Conservation (phyloP, 1,140 invertebrate species). For the Maconellicoccus hirsutus region DNA sequence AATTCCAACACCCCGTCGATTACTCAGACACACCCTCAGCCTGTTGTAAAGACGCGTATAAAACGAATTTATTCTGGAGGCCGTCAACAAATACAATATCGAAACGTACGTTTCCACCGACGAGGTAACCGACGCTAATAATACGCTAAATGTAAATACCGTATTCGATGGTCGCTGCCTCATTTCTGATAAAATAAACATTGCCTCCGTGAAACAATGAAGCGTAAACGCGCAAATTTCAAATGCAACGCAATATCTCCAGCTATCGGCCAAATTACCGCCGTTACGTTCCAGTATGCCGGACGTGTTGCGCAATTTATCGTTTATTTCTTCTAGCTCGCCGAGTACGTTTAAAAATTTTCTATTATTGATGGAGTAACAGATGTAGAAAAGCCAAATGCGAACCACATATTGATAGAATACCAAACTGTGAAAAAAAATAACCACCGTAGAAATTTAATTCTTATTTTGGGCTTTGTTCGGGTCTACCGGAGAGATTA, state of each 20-base stretch:
- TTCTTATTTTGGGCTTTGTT: too few relatives aligned
- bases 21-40: background rate
- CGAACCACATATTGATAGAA: background rate
- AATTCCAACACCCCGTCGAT: background rate
- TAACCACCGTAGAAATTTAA: too few relatives aligned
- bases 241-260: background rate
- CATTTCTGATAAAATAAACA: background rate
- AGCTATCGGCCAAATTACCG: background rate
- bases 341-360: background rate
- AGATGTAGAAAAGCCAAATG: background rate
- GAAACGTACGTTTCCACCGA: background rate
- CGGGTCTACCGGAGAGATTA: too few relatives aligned
- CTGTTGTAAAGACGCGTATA: background rate
- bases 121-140: background rate
- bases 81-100: background rate
- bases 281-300: background rate
- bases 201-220: background rate
- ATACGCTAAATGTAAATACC: background rate
- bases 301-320: background rate
- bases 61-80: background rate
- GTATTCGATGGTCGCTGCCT: background rate
- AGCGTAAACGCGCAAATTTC: background rate
- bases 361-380: background rate
- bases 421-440: background rate
- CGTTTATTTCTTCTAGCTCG: background rate